Evolutionary conservation across 2,888 invertebrate species (phyloP), one percentile per base, ranked within the genome.

Genomic region (Leucophenga montana): DNA sequence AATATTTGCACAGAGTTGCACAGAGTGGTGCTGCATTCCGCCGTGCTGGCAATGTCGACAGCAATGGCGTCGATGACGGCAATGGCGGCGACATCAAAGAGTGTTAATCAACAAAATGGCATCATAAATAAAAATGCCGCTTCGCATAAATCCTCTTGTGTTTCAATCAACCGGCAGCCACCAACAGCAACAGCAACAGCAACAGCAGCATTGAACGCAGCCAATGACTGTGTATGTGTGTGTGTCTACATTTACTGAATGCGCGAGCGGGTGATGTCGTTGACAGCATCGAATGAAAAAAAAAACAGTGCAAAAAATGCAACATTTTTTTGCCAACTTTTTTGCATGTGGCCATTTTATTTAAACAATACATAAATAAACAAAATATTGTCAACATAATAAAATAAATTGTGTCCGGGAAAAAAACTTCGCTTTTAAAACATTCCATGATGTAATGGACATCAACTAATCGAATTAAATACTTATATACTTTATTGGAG

Each of bases 51-150:
- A 70, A 66, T 46, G 48, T 64, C 44, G 66, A 61, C 3, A 56
- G 8, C 48, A n/a, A 56, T 50, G 13, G 39, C 44, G 22, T 1
- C 33, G 66, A 61, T 2, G 57, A 5, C 48, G 4, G 50, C 44
- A 11, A 22, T 27, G 22, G 1, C 33, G 33, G 48, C 22, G 59
- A 57, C 76, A 67, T 79, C 83, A 78, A 83, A 79, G 80, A 75
- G 77, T 84, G 82, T 82, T 84, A 82, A 82, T 82, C 82, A 82
- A 81, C 77, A 74, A 75, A 81, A 80, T 84, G 81, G 81, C 75
- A 77, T 83, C 84, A 84, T 82, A 82, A 82, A 84, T 84, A 84
- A 82, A 82, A 82, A 82, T 69, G 70, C 67, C 76, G 78, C 80
- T 78, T 78, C 83, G 74, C 73, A 83, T 79, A 84, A 81, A 83